Percentiles rank a stretch among this genome's conserved stretches.
These are phyloP conservation scores for Acrocephalus kingi DNA, from an alignment of 2,113 vertebrate genomes.

Conservation along the genomic window DNA sequence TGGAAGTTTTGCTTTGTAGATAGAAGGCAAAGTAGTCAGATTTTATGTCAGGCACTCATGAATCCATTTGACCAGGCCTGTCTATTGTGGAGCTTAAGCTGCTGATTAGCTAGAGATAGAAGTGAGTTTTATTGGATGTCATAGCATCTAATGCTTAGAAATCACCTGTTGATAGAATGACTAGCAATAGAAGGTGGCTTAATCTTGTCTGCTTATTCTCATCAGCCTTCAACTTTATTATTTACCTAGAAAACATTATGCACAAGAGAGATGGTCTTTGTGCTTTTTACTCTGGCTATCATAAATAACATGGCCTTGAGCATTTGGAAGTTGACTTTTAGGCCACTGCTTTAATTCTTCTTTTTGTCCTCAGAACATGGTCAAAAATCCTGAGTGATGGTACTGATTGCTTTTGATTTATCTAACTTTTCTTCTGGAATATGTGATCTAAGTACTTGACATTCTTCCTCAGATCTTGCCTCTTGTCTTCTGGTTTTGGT, in stretches of 20 bases:
- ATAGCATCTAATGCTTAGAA: not conserved
- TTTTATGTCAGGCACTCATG: not conserved
- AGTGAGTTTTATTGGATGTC: not conserved
- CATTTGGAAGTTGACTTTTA: not conserved
- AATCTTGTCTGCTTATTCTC: not conserved
- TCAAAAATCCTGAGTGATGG: not conserved
- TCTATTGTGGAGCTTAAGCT: not conserved
- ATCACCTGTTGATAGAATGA: not conserved
- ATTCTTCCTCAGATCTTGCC: not conserved
- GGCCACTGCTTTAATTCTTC: not conserved
- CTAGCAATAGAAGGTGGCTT: not conserved
- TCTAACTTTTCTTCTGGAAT: not conserved
- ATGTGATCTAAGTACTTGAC: not conserved
- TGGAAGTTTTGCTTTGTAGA: not conserved
- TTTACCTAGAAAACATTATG: not conserved
- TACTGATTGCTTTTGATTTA: not conserved
- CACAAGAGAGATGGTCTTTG: not conserved
- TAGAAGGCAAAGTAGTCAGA: not conserved
- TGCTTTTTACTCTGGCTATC: not conserved
- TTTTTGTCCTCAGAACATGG: not conserved
- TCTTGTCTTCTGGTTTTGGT: not conserved
- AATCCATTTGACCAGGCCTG: not conserved
- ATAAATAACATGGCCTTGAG: not conserved
- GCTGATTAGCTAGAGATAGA: not conserved
- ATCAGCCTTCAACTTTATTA: not conserved